These are phyloP conservation scores for Eilema depressum DNA, from an alignment of 2,888 invertebrate genomes.

Conservation along the genomic window DNA sequence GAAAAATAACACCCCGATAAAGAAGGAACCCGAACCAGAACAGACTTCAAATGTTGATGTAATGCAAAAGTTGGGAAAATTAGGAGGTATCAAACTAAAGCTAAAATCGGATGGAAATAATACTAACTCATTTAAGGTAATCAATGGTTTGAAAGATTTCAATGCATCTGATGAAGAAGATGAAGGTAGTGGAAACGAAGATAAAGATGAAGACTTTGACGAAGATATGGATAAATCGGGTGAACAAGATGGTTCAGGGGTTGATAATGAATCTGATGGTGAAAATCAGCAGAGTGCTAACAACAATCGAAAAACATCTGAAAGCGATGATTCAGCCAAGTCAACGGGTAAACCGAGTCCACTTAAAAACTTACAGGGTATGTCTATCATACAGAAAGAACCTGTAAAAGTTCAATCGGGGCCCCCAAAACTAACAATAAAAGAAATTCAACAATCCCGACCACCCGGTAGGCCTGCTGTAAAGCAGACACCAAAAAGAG, in stretches of 20 bases:
- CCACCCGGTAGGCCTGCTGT: slow-evolving; percentile 69
- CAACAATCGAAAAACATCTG: slow-evolving; percentile 52
- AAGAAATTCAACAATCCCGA: slow-evolving; percentile 53
- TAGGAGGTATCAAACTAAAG: slow-evolving; percentile 82
- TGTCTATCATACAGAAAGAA: slow-evolving; percentile 58
- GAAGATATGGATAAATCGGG: slow-evolving; percentile 59
- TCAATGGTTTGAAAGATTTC: slow-evolving; percentile 81
- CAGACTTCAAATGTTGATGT: slow-evolving; percentile 60
- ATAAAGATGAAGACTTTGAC: slow-evolving; percentile 63
- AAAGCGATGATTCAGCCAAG: slow-evolving; percentile 58
- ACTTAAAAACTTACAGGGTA: slow-evolving; percentile 62
- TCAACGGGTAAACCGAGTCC: slow-evolving; percentile 35
- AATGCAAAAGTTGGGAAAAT: slow-evolving; percentile 75
- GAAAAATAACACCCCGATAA: slow-evolving; percentile 73
- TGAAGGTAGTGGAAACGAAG: slow-evolving; percentile 68
- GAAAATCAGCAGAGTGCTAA: slow-evolving; percentile 51
- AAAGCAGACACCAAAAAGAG: slow-evolving; percentile 81
- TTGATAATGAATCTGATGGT: slow-evolving; percentile 60
- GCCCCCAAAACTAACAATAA: slow-evolving; percentile 52
- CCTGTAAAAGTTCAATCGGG: background rate
- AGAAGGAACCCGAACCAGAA: slow-evolving; percentile 69
- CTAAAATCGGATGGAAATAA: slow-evolving; percentile 79
- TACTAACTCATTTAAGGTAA: slow-evolving; percentile 76
- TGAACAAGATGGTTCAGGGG: slow-evolving; percentile 54
- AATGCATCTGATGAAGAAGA: slow-evolving; percentile 80